These are phyloP conservation scores for Tragelaphus imberbis DNA, from an alignment of 2,113 vertebrate species.

Conservation along the genomic window DNA sequence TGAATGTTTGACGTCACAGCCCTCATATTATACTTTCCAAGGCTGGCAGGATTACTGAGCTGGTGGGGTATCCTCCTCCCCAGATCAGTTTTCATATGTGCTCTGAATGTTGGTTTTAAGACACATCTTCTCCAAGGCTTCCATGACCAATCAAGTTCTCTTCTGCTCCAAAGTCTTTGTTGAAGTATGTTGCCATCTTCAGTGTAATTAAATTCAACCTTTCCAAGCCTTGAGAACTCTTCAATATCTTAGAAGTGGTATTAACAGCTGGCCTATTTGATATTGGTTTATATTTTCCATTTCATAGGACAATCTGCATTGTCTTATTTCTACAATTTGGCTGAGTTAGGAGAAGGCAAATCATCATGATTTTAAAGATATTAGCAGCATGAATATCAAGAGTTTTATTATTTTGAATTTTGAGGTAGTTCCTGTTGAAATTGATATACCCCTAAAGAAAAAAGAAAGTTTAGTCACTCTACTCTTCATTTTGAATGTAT, in stretches of 20 bases:
- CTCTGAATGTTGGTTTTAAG: background rate
- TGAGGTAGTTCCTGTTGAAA: background rate
- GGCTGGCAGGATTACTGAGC: background rate
- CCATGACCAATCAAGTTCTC: background rate
- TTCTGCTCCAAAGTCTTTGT: background rate
- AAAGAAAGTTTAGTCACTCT: background rate
- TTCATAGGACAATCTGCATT: background rate
- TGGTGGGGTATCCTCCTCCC: background rate
- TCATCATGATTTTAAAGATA: background rate
- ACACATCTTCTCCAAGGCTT: background rate
- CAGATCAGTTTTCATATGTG: background rate
- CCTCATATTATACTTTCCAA: background rate
- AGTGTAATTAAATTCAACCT: background rate
- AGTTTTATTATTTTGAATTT: background rate
- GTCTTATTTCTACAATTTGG: background rate
- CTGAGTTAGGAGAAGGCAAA: background rate
- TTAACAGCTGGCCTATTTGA: background rate
- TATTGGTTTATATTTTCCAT: background rate
- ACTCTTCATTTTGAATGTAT: background rate
- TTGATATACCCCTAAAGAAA: background rate
- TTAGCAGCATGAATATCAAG: background rate
- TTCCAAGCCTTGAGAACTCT: background rate
- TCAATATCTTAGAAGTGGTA: background rate
- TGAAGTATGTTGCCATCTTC: background rate
- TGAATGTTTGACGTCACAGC: background rate